Conservation (phyloP, 2,113 vertebrate species). For the Hippocampus zosterae region DNA sequence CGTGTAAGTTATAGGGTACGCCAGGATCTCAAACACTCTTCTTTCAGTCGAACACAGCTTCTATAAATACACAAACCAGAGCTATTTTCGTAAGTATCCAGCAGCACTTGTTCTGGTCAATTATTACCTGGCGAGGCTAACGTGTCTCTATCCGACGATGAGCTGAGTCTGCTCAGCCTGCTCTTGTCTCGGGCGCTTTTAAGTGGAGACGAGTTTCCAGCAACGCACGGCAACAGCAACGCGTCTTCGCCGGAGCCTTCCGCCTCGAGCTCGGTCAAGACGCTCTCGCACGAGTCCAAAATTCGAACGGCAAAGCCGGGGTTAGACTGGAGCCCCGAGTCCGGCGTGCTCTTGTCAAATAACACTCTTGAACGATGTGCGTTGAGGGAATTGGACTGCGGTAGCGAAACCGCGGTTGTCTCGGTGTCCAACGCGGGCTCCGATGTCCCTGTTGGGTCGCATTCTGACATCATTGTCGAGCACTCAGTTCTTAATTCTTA, state of each 20-base stretch:
- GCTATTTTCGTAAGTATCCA: background rate
- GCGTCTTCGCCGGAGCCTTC: constrained; percentile 72
- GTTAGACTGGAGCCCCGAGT: constrained; percentile 35
- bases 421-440: constrained; percentile 39
- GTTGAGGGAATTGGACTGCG: constrained; percentile 51
- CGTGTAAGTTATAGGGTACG: background rate
- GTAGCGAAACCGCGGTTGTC: constrained; percentile 25
- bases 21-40: background rate
- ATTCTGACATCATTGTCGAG: constrained; percentile 71
- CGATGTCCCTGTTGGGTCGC: constrained; percentile 55
- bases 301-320: constrained; percentile 70
- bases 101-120: background rate
- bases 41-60: no score
- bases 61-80: background rate
- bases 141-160: constrained; percentile 71
- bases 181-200: constrained; percentile 54
- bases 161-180: constrained; percentile 63
- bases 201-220: constrained; percentile 55
- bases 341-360: constrained; percentile 43
- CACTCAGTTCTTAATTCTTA: constrained; percentile 9
- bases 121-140: constrained; percentile 68
- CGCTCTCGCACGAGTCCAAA: constrained; percentile 69
- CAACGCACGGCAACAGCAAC: constrained; percentile 65
- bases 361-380: constrained; percentile 32
- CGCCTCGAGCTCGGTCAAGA: constrained; percentile 71